Percentiles rank a stretch among this genome's conserved stretches.
Conservation (phyloP, 2,113 vertebrate species). For the Manacus vitellinus region DNA sequence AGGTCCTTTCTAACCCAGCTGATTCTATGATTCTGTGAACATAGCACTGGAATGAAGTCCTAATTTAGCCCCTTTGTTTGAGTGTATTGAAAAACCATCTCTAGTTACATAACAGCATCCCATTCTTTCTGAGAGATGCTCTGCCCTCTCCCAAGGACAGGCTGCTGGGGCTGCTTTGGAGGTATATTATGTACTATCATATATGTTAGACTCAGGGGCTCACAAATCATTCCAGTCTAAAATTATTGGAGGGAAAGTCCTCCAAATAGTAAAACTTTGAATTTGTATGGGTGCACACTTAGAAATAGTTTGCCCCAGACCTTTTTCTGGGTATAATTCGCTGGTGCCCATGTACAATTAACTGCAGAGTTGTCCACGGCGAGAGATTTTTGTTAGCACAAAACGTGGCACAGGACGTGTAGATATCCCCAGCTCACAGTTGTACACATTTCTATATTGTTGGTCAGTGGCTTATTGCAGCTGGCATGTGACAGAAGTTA, state of each 20-base stretch:
- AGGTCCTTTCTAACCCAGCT: too few species aligned
- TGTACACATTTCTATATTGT: fast-evolving
- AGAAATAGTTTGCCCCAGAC: background rate
- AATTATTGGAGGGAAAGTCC: background rate
- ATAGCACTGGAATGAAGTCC: background rate
- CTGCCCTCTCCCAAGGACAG: background rate
- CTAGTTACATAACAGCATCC: background rate
- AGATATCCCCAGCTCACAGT: background rate
- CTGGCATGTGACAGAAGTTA: background rate
- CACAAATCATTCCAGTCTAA: background rate
- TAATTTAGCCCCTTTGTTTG: background rate
- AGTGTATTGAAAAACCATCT: background rate
- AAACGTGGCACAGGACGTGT: fast-evolving
- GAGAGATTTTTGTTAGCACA: background rate
- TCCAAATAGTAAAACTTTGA: background rate
- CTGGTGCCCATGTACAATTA: fast-evolving
- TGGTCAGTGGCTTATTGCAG: background rate
- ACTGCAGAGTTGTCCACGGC: fast-evolving
- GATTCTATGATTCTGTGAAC: too few species aligned
- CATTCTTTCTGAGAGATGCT: background rate
- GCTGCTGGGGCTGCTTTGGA: background rate
- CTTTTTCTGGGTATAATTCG: background rate
- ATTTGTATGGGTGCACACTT: fast-evolving
- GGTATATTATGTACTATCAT: background rate
- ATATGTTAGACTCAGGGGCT: background rate